Percentiles rank a stretch among this genome's conserved stretches.
phyloP scores from a whole-genome alignment of 2,888 invertebrate species.

The Apamea monoglypha region DNA sequence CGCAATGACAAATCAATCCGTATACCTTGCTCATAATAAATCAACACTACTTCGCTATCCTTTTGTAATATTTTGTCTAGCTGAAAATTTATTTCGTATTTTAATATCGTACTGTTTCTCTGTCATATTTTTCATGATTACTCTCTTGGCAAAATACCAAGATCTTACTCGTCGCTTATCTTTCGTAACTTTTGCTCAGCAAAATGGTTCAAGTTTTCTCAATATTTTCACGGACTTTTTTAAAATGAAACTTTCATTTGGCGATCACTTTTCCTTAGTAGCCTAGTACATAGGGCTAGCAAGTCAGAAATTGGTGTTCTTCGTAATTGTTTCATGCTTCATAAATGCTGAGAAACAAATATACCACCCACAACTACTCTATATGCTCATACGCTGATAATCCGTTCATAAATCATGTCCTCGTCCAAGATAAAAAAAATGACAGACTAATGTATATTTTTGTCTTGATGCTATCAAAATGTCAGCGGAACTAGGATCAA shows the following conservation, averaged over 20 bases:
- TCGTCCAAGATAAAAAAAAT: background rate
- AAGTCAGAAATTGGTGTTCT: background rate
- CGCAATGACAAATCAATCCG: slow-evolving; percentile 65
- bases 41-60: slow-evolving; percentile 56
- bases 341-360: background rate
- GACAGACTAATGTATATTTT: slow-evolving; percentile 7
- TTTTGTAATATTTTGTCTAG: slow-evolving; percentile 74
- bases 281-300: background rate
- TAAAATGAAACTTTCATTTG: slow-evolving; percentile 48
- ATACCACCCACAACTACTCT: background rate
- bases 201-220: slow-evolving; percentile 73
- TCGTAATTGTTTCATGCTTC: background rate
- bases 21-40: slow-evolving; percentile 60
- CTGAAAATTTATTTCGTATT: slow-evolving; percentile 81
- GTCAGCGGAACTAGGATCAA: slow-evolving; percentile 47
- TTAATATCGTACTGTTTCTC: slow-evolving; percentile 83
- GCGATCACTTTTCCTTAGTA: slow-evolving; percentile 30
- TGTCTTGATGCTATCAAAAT: slow-evolving; percentile 52
- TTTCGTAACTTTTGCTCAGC: slow-evolving; percentile 83
- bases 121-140: slow-evolving; percentile 88
- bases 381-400: slow-evolving; percentile 11
- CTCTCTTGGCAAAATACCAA: slow-evolving; percentile 87
- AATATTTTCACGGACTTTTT: slow-evolving; percentile 67
- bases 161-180: slow-evolving; percentile 85
- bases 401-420: slow-evolving; percentile 10